Base-by-base conservation (phyloP, 2,888 invertebrate species). In the Odontomyia ornata region DNA sequence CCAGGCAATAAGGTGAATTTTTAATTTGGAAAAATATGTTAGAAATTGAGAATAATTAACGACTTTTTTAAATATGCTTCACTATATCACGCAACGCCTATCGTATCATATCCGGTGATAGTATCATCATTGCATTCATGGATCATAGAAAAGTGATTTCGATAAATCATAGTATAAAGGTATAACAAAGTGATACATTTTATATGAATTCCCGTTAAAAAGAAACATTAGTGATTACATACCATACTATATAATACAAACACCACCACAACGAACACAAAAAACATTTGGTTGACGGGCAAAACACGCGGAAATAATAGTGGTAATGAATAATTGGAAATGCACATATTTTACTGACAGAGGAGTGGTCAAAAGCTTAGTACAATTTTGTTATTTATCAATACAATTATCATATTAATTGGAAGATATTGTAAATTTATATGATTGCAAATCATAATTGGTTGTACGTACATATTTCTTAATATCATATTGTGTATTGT, bases 401-500 rank as follows among this genome's bases (percentile, higher is more conserved):
- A 71, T 27, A n/a, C 23, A 52, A 23, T 21, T 27, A 47, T 71
- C 4, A 23, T 15, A 25, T 60, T 21, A 60, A 25, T 60, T 60
- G 7, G 11, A 25, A 11, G 3, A 36, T 67, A 47, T n/a, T 47
- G 69, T 56, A 56, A 56, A 52, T 72, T 21, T n/a, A 56, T 56
- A 52, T 72, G 27, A 72, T 72, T 56, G 56, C 71, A 28, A 73
- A 36, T 73, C 69, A 25, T 21, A 21, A 30, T 73, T 60, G 57
- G 60, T 73, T 73, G 73, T 60, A 73, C 36, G 36, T 36, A 5
- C 28, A 72, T 27, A 21, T 71, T 15, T 23, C 43, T 73, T 25
- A 1, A 60, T 57, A 73, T 73, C 57, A 57, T 56, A 72, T 72
- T 72, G 21, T 72, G n/a, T 57, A 73, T 73, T 57, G 21, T 36